These are phyloP conservation scores for Brachypteracias leptosomus DNA, from an alignment of 2,113 vertebrate genomes.

Conservation along the genomic window DNA sequence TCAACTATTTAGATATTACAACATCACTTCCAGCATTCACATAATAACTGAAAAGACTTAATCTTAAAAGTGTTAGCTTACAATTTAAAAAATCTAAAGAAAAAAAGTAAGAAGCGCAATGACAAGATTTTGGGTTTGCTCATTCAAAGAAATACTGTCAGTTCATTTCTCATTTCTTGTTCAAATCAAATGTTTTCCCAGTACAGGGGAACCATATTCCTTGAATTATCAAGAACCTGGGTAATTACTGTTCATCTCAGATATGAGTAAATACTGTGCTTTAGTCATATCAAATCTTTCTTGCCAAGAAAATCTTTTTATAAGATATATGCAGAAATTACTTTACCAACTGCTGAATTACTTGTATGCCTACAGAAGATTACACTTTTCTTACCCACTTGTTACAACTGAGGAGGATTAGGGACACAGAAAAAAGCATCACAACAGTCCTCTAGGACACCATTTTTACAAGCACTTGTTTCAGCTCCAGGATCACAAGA, in stretches of 20 bases:
- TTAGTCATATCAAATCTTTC: background rate
- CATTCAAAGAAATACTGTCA: background rate
- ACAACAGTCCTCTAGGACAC: background rate
- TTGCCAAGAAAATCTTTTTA: background rate
- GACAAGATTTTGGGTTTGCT: background rate
- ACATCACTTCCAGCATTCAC: background rate
- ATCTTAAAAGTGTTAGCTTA: background rate
- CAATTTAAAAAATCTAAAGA: background rate
- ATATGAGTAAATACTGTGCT: background rate
- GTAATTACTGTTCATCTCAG: background rate
- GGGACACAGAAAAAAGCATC: background rate
- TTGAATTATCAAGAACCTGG: background rate
- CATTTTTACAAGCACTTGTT: background rate
- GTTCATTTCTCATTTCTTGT: background rate
- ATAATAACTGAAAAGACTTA: background rate
- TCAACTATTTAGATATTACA: background rate
- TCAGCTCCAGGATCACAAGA: background rate
- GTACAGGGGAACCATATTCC: background rate
- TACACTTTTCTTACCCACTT: background rate
- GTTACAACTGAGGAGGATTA: background rate
- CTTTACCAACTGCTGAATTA: background rate
- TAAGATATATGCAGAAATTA: background rate
- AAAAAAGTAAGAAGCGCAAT: background rate
- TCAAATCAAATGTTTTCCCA: background rate
- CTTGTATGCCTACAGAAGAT: background rate